phyloP scores from a whole-genome alignment of 2,888 invertebrate species.

The Platycheirus rosarum region DNA sequence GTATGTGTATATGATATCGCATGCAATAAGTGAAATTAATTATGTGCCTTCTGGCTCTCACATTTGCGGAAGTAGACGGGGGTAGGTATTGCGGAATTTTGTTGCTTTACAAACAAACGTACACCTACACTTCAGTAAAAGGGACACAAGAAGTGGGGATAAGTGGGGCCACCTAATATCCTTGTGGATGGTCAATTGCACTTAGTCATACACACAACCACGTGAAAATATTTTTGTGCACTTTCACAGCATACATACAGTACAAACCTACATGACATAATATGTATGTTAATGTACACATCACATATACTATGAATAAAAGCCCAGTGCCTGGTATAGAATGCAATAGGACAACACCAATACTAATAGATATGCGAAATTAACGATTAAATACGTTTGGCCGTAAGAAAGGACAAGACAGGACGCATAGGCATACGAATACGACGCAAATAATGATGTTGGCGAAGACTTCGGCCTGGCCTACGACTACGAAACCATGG shows the following conservation, averaged over 20 bases:
- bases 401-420: conserved; percentile 65
- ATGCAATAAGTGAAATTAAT: conserved; percentile 80
- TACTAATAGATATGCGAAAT: conserved; percentile 24
- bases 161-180: conserved; percentile 58
- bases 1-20: conserved; percentile 75
- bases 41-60: conserved; percentile 77
- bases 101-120: conserved; percentile 50
- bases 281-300: too few relatives aligned
- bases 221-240: conserved; percentile 36
- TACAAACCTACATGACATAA: neutral
- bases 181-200: conserved; percentile 69
- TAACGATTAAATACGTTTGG: conserved; percentile 41
- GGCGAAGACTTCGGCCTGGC: conserved; percentile 61
- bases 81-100: too few relatives aligned
- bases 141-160: conserved; percentile 3
- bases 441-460: conserved; percentile 70
- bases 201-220: conserved; percentile 52
- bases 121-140: conserved; percentile 34
- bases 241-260: conserved; percentile 21
- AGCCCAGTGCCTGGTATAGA: too few relatives aligned
- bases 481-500: conserved; percentile 47
- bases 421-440: conserved; percentile 48
- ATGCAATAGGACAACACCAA: conserved; percentile 1
- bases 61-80: conserved; percentile 40
- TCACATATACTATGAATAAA: too few relatives aligned